Base-by-base conservation (phyloP, 2,797 vertebrate species). In the Botia almorhae region DNA sequence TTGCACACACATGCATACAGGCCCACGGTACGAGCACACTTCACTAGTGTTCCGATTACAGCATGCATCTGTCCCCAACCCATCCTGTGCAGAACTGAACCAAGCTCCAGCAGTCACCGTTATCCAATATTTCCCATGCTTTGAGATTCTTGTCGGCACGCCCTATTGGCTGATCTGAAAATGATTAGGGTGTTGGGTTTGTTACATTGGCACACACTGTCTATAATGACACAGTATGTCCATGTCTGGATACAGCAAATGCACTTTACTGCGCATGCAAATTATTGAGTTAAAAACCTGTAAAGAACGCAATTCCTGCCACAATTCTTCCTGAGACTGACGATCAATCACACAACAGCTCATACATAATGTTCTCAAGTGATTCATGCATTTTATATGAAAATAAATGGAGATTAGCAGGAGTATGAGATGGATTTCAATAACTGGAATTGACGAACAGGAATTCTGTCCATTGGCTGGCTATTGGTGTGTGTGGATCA, bases 171-270 rank as follows among this genome's bases (percentile, higher is more conserved):
- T 83, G 60, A 85, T 85, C 65, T 75, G 33, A 58, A 83, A 81
- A 85, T 81, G 69, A 78, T 85, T 81, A 83, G 78, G 80, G 78
- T 72, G 64, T 81, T 74, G 33, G 78, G 33, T 33, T 71, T 81
- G 72, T 67, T 65, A 65, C 36, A 65, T 65, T 81, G 69, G 67
- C 81, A 55, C 73, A 82, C 50, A 60, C 68, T 74, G n/a, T 8
- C 74, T 76, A 29, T 78, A 83, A 85, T 78, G 75, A 85, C 65
- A 78, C 43, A 74, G 70, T 50, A 65, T 60, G 61, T 33, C 58
- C 46, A 50, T 21, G 68, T 76, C 69, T 75, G 71, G 76, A 76
- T 33, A 39, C 39, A 53, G 60, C 46, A 53, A 58, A 55, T n/a
- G 36, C 55, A 51, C n/a, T 81, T 69, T 39, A 64, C 8, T 55